Evolutionary conservation across 1,140 invertebrate genomes (phyloP), one percentile per base, ranked within the genome.

Genomic region (Myzus persicae): DNA sequence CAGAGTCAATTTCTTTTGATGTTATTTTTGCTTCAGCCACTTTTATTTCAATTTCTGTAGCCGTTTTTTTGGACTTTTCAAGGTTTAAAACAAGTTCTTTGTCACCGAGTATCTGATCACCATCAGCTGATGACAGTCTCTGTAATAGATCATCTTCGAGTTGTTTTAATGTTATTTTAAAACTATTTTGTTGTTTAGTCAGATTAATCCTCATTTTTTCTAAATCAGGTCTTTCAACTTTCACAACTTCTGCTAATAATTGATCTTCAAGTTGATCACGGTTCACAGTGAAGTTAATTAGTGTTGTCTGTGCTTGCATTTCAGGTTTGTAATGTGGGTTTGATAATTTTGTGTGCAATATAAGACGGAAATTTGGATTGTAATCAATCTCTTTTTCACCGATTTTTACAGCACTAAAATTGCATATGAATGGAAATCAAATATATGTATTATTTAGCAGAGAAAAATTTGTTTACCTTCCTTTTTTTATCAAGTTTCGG

Each of bases 301-400:
- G 95, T 7, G 98, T 99, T 36, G 98, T 98, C 95, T 99, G 98
- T 1, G 98, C 98, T 95, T 99, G 98, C 96, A 99, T 98, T 95
- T 99, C 98, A 1, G 98, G 98, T 95, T 99, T 98, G 94, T 99
- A 99, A 95, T 99, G 98, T 11, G 98, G 98, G 96, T 99, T 99
- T 1, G 97, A 98, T 82, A 99, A 95, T 95, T 99, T 99, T 2
- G 98, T 99, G 95, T 99, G 98, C 1, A 99, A 95, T 94, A 99
- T 97, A 1, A 99, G 95, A n/a, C 97, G 96, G 95, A 99, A 99
- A 51, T 96, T 96, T 2, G 96, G 96, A 95, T 98, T 97, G 95
- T 97, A 99, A 95, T 99, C 98, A 67, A 99, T 97, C 95, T 99
- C 98, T 94, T 98, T 97, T 95, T 99, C 98, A 18, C 98, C 98